Evolutionary conservation across 2,888 invertebrate species (phyloP).

Genomic region (Diachrysia chrysitis): DNA sequence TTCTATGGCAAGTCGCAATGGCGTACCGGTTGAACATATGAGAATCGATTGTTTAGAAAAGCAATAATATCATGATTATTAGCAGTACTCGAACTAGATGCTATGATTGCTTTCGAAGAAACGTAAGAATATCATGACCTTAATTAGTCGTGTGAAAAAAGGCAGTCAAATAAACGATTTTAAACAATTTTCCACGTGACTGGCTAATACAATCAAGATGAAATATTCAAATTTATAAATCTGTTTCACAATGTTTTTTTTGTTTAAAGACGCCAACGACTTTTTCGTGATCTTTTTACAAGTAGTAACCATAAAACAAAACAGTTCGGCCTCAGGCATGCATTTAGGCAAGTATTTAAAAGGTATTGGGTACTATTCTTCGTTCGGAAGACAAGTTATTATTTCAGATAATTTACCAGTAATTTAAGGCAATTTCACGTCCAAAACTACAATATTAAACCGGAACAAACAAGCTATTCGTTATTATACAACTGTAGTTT

Average conservation of each 20-base stretch:
- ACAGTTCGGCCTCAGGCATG: slow-evolving; percentile 19
- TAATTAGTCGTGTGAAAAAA: slow-evolving; percentile 56
- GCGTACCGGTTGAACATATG: slow-evolving; percentile 66
- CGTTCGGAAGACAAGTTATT: slow-evolving; percentile 39
- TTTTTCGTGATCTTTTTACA: slow-evolving; percentile 6
- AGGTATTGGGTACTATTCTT: slow-evolving; percentile 33
- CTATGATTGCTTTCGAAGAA: slow-evolving; percentile 45
- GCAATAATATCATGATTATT: slow-evolving; percentile 64
- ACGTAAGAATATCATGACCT: slow-evolving; percentile 55
- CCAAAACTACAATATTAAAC: slow-evolving; percentile 45
- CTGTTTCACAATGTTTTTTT: slow-evolving; percentile 15
- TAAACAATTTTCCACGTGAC: slow-evolving; percentile 40
- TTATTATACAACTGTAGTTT: slow-evolving; percentile 24
- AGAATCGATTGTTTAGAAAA: slow-evolving; percentile 77
- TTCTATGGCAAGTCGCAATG: slow-evolving; percentile 59
- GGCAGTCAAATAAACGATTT: too few species aligned
- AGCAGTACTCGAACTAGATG: slow-evolving; percentile 43
- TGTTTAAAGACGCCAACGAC: slow-evolving; percentile 13
- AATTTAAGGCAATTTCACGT: slow-evolving; percentile 64
- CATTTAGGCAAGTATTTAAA: slow-evolving; percentile 22
- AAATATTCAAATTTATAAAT: slow-evolving; percentile 17
- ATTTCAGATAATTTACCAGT: slow-evolving; percentile 55
- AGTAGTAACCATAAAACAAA: slow-evolving; percentile 30
- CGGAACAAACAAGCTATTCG: slow-evolving; percentile 42
- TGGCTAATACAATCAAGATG: slow-evolving; percentile 18